These are phyloP conservation scores for Zelleria hepariella DNA, from an alignment of 2,888 invertebrate genomes.

Conservation along the genomic window DNA sequence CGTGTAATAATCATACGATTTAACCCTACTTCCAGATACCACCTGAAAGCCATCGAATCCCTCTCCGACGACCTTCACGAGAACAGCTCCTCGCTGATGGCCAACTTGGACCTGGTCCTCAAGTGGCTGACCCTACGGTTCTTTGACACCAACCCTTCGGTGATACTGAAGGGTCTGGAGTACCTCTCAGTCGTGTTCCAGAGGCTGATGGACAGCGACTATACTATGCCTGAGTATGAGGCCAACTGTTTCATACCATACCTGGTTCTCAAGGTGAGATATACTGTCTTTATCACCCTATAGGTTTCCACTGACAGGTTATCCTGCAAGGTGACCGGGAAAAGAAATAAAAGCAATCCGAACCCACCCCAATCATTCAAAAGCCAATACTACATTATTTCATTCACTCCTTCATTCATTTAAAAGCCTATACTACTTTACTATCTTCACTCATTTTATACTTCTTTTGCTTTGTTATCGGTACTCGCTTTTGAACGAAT, in stretches of 20 bases:
- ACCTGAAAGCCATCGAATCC: conserved; percentile 94
- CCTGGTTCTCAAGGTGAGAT: conserved; percentile 86
- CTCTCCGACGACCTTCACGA: conserved; percentile 86
- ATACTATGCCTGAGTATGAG: conserved; percentile 91
- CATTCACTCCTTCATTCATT: too few species aligned
- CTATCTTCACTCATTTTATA: too few species aligned
- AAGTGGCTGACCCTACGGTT: conserved; percentile 98
- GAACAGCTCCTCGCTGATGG: conserved; percentile 84
- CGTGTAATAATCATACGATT: neutral
- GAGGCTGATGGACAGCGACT: conserved; percentile 83
- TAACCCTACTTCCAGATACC: conserved; percentile 77
- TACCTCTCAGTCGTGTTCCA: conserved; percentile 89
- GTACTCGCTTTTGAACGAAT: too few species aligned
- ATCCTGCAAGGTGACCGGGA: too few species aligned
- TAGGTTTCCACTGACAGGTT: too few species aligned
- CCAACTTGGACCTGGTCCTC: conserved; percentile 94
- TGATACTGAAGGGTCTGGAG: conserved; percentile 94
- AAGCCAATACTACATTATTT: too few species aligned
- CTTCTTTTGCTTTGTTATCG: too few species aligned
- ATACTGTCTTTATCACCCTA: too few species aligned
- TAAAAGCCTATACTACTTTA: too few species aligned
- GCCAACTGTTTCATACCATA: conserved; percentile 96
- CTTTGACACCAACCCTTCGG: conserved; percentile 99
- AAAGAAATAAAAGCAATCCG: too few species aligned
- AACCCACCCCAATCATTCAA: too few species aligned